Conservation (phyloP, 2,113 vertebrate genomes). For the Paramormyrops kingsleyae region DNA sequence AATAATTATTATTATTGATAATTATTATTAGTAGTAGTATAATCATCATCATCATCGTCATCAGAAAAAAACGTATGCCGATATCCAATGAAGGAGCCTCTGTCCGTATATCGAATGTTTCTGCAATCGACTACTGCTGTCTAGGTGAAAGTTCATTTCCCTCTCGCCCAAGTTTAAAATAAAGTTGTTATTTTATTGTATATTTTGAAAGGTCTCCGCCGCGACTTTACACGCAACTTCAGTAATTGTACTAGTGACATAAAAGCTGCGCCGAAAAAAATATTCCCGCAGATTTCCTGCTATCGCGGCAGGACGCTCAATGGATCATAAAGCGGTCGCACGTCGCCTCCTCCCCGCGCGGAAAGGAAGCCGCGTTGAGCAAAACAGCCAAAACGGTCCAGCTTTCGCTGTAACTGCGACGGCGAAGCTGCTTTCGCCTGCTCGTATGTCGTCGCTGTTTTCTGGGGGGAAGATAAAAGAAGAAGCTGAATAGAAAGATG, state of each 20-base stretch:
- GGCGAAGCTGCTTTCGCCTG: not conserved
- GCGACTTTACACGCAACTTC: not conserved
- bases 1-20: too few relatives aligned
- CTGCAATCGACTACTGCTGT: slow-evolving; percentile 14
- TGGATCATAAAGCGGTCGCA: slow-evolving; percentile 45
- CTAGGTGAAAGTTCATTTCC: slow-evolving; percentile 12
- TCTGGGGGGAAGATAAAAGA: not conserved
- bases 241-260: not conserved
- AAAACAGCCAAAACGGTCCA: not conserved
- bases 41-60: not conserved
- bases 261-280: not conserved
- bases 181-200: not conserved
- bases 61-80: not conserved
- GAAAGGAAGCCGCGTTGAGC: not conserved
- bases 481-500: not conserved
- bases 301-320: slow-evolving; percentile 46
- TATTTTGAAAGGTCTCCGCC: not conserved
- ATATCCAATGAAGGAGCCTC: slow-evolving; percentile 24
- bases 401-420: not conserved
- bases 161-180: too few relatives aligned
- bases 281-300: not conserved
- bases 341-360: slow-evolving; percentile 31
- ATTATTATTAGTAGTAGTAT: not conserved
- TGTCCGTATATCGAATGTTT: slow-evolving; percentile 37
- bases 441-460: not conserved